Evolutionary conservation across 1,140 invertebrate genomes (phyloP), one percentile per base, ranked within the genome.

Genomic region (Anagrus nilaparvatae): DNA sequence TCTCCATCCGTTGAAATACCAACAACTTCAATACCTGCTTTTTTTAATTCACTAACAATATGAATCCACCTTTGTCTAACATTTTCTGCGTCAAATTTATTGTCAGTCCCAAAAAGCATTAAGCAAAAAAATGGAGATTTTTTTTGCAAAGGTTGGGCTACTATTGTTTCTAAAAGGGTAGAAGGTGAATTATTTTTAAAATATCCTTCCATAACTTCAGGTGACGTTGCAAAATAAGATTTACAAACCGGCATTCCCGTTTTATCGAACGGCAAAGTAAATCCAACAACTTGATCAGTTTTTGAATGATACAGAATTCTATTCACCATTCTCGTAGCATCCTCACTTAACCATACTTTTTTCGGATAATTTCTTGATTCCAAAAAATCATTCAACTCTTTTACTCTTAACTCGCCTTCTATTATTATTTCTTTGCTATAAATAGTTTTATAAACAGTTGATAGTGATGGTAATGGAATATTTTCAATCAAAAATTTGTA

Each of bases 321-420:
- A 27, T 23, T 16, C 5, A 18, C 40, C 4, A 50, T 47, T 8
- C 45, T 37, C 16, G 45, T 47, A 5, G 44, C 48, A 32, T 50
- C 45, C 35, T 47, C 42, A n/a, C 37, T 42, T 2, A 50, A n/a
- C 39, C 38, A 44, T 21, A 50, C 35, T n/a, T 4, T n/a, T 21
- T 33, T 34, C 16, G 48, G 42, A 8, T 43, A 41, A 19, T 34
- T 27, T 44, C 39, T 31, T 6, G 33, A 10, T 16, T 4, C 9
- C 28, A 44, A 37, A 34, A 43, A 50, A 9, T 3, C 10, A 30
- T 47, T 45, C 14, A 46, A 24, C 27, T 43, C 28, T 23, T 46
- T 31, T 13, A 32, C 28, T 43, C 48, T 20, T 42, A 38, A 46
- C 32, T 24, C 21, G 7, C 48, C 44, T 25, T 49, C 40, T 2